A percentile compares a stretch with the other conserved stretches of the same genome.
phyloP scores from a whole-genome alignment of 2,888 invertebrate genomes.

The Athalia rosae region DNA sequence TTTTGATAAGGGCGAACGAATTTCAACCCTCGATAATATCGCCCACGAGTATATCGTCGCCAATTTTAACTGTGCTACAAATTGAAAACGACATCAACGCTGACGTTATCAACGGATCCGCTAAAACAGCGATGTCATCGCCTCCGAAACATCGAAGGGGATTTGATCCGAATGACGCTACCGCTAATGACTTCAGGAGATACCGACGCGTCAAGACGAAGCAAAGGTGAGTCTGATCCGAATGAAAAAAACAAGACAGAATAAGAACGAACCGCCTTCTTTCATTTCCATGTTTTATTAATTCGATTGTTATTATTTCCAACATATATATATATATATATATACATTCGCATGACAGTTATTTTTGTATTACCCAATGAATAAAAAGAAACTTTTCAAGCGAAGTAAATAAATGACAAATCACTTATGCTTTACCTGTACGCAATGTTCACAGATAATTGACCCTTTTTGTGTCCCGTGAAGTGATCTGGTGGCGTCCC shows the following conservation, averaged over 20 bases:
- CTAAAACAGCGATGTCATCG: constrained; percentile 65
- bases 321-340: neutral
- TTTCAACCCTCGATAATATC: no score
- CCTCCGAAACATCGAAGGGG: constrained; percentile 68
- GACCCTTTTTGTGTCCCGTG: constrained; percentile 68
- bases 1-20: constrained; percentile 49
- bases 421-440: constrained; percentile 62
- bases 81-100: constrained; percentile 55
- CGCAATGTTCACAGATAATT: constrained; percentile 69
- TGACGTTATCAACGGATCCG: constrained; percentile 57
- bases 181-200: constrained; percentile 66
- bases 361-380: neutral
- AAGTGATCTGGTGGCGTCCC: constrained; percentile 58
- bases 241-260: neutral
- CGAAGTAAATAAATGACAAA: neutral
- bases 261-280: neutral
- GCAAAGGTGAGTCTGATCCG: constrained; percentile 65
- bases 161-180: constrained; percentile 67
- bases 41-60: constrained; percentile 51
- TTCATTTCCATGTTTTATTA: neutral
- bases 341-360: constrained; percentile 6
- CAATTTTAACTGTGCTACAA: constrained; percentile 57
- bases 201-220: constrained; percentile 68
- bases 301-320: neutral
- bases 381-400: neutral